A percentile compares a stretch with the other conserved stretches of the same genome.
Evolutionary conservation across 2,797 vertebrate genomes (phyloP).

Genomic region (Trachops cirrhosus): DNA sequence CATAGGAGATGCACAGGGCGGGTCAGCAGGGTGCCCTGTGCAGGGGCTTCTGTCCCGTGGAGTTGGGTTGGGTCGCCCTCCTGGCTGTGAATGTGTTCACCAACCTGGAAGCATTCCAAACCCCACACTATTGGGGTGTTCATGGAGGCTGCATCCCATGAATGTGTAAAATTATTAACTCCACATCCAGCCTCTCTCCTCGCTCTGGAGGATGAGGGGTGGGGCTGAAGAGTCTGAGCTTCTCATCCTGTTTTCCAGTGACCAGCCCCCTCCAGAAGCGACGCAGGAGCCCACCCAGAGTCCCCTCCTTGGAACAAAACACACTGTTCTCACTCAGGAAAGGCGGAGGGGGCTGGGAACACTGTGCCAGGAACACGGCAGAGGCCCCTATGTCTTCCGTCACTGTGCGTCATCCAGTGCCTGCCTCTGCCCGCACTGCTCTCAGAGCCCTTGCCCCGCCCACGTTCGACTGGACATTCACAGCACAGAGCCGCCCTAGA

Average conservation of each 20-base stretch:
- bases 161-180: not conserved
- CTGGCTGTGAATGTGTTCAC: not conserved
- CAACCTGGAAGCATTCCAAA: not conserved
- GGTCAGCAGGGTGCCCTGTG: not conserved
- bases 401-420: not conserved
- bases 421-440: accelerated
- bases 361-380: too few species aligned
- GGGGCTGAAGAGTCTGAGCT: not conserved
- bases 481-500: not conserved
- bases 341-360: not conserved
- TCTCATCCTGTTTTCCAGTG: not conserved
- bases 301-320: not conserved
- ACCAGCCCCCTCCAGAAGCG: not conserved
- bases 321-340: not conserved
- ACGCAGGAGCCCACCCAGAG: not conserved
- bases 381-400: not conserved
- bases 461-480: not conserved
- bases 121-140: not conserved
- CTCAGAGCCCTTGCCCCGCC: not conserved
- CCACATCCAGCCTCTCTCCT: not conserved
- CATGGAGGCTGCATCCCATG: not conserved
- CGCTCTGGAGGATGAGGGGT: not conserved
- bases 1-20: too few species aligned
- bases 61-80: not conserved
- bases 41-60: not conserved